Evolutionary conservation across 2,888 invertebrate species (phyloP).

Genomic region (Pseudoips prasinana): DNA sequence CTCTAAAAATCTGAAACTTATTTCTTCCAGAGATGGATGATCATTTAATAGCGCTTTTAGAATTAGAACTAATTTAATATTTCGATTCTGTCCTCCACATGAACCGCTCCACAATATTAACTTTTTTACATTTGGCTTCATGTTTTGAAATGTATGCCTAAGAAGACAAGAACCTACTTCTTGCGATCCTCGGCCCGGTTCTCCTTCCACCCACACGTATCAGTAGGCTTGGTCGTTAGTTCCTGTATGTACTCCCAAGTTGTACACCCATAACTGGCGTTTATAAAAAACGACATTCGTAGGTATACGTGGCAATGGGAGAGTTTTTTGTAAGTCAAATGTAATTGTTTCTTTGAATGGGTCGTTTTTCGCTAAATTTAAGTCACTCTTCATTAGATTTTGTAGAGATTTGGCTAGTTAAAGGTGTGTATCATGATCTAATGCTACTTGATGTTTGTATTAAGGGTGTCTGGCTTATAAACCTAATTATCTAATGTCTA

Average conservation of each 20-base stretch:
- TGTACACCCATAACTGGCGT: conserved; percentile 18
- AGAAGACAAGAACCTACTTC: conserved; percentile 7
- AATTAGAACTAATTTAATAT: conserved; percentile 19
- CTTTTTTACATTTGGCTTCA: conserved; percentile 1
- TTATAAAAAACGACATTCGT: no score
- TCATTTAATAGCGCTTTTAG: conserved; percentile 9
- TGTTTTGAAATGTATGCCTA: background rate
- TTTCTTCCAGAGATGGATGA: conserved; percentile 10
- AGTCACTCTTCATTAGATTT: conserved; percentile 9
- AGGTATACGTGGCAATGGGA: conserved; percentile 5
- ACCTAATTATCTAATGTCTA: no score
- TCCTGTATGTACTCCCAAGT: conserved; percentile 16
- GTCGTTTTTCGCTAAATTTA: conserved; percentile 5
- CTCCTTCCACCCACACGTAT: conserved; percentile 17
- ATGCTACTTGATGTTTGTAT: conserved; percentile 5
- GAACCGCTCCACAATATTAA: conserved; percentile 10
- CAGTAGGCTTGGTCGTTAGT: conserved; percentile 12
- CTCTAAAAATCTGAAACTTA: conserved; percentile 8
- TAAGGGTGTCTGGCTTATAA: no score
- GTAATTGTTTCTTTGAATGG: conserved; percentile 4
- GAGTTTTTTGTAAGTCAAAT: conserved; percentile 6
- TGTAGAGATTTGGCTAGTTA: conserved; percentile 5
- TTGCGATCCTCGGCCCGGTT: conserved; percentile 18
- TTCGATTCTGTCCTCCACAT: no score
- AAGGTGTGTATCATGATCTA: conserved; percentile 7